Base-by-base conservation (phyloP, 2,797 vertebrate species). In the Echiichthys vipera region DNA sequence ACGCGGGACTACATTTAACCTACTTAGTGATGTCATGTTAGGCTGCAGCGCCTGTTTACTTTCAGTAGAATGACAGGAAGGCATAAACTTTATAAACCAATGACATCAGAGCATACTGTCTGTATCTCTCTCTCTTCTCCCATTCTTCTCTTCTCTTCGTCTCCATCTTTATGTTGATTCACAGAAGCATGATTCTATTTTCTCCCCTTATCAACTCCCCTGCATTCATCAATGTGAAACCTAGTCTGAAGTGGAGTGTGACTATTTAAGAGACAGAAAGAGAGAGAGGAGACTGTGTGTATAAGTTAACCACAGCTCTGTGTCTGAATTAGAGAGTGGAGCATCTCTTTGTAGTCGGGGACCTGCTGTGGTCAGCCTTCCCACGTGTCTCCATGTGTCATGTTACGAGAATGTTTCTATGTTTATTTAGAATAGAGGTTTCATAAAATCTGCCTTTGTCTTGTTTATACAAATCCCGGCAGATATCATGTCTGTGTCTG, bases 21-120 rank as follows among this genome's bases (percentile, higher is more conserved):
- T 98, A 99, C 97, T 98, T 98, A 98, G 97, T 97, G 96, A 97
- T 98, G 97, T 98, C 97, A 98, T 97, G 96, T 97, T 87, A 96
- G 96, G 85, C 87, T 95, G 94, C 94, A 92, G 96, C 93, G 95
- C 96, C 96, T 99, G 97, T 99, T 99, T 98, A 97, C 97, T 96
- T 96, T 96, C 95, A 96, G 95, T 94, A 1, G 95, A 97, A 97
- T 97, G 97, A 97, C 96, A 96, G 96, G 94, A 94, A 96, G 95
- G 96, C 96, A 96, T 96, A 97, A 97, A 97, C 95, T 97, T 96
- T 96, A 98, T 97, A 96, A 96, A 96, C 92, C 95, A 91, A 94
- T 96, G 96, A 96, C 96, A 96, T 95, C 95, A 94, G 93, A 93
- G 94, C 94, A 91, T 94, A 94, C 84, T 94, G 53, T 91, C 94